Conservation (phyloP, 2,888 invertebrate genomes). For the Hetaerina titia region DNA sequence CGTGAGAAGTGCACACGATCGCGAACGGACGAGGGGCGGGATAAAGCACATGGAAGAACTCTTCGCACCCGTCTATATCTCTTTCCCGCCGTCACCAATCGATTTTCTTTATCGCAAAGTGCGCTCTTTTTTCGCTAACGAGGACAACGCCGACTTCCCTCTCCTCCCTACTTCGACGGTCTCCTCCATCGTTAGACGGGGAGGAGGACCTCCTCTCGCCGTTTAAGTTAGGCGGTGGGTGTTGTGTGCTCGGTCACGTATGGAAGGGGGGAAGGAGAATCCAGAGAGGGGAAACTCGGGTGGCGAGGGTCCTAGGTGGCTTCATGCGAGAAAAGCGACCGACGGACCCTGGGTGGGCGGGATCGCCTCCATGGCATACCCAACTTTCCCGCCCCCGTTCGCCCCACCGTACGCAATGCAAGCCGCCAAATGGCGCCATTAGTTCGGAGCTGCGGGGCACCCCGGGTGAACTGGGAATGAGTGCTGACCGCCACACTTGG, state of each 20-base stretch:
- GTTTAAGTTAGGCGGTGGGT: not conserved
- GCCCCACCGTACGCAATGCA: not conserved
- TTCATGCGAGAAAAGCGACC: not conserved
- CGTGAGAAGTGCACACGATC: not conserved
- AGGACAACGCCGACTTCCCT: not conserved
- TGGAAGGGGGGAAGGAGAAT: not conserved
- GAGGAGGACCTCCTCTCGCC: not conserved
- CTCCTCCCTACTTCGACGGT: not conserved
- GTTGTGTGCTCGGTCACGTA: too few species aligned
- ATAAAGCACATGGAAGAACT: not conserved
- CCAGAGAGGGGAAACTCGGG: not conserved
- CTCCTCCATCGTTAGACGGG: not conserved
- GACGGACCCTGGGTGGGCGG: not conserved
- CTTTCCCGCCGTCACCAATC: not conserved
- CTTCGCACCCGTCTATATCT: too few species aligned
- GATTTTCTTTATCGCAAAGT: not conserved
- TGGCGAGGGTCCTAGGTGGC: too few species aligned
- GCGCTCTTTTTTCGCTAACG: not conserved
- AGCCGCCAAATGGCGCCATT: constrained; percentile 22
- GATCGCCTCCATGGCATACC: too few species aligned
- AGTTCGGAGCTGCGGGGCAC: not conserved
- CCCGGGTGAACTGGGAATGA: not conserved
- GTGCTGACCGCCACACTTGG: constrained; percentile 1
- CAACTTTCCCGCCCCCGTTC: not conserved
- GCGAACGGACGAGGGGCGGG: not conserved